Percentiles rank a stretch among this genome's conserved stretches.
These are phyloP conservation scores for Dysidea cf. avara DNA, from an alignment of 37 sponge, comb jelly and placozoan species.

Conservation along the genomic window DNA sequence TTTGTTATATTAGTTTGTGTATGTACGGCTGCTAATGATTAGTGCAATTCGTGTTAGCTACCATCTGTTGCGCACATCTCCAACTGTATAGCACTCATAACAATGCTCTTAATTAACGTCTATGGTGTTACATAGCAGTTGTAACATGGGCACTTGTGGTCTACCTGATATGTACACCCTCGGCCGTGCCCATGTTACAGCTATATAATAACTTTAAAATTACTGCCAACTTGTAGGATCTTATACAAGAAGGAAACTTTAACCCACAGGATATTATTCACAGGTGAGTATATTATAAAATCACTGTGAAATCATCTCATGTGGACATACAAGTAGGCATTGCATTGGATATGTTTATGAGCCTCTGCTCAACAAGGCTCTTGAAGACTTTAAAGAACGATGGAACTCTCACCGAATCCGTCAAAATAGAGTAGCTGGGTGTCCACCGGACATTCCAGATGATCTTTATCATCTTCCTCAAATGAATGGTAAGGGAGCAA, in stretches of 20 bases:
- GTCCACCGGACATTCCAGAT: slow-evolving; percentile 37
- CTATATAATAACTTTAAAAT: too few relatives aligned
- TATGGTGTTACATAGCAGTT: too few relatives aligned
- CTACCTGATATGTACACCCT: too few relatives aligned
- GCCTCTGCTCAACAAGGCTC: slow-evolving; percentile 6
- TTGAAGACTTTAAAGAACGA: slow-evolving; percentile 20
- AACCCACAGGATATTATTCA: slow-evolving; percentile 9
- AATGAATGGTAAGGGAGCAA: slow-evolving; percentile 6
- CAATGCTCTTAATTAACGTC: too few relatives aligned
- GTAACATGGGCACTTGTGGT: too few relatives aligned
- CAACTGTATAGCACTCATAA: too few relatives aligned
- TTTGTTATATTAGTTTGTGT: too few relatives aligned
- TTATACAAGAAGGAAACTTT: slow-evolving; percentile 13
- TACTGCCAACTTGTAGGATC: too few relatives aligned
- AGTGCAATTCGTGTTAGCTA: too few relatives aligned
- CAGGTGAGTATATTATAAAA: slow-evolving; percentile 11
- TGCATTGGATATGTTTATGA: slow-evolving; percentile 12
- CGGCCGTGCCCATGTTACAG: too few relatives aligned
- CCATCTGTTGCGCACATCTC: too few relatives aligned
- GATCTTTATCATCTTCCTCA: slow-evolving; percentile 27
- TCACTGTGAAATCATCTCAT: neutral
- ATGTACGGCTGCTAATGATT: too few relatives aligned
- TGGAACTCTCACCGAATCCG: slow-evolving; percentile 26
- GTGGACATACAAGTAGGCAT: slow-evolving; percentile 35
- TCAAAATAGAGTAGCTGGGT: slow-evolving; percentile 10